Conservation (phyloP, 2,113 vertebrate genomes). For the Grammomys surdaster region DNA sequence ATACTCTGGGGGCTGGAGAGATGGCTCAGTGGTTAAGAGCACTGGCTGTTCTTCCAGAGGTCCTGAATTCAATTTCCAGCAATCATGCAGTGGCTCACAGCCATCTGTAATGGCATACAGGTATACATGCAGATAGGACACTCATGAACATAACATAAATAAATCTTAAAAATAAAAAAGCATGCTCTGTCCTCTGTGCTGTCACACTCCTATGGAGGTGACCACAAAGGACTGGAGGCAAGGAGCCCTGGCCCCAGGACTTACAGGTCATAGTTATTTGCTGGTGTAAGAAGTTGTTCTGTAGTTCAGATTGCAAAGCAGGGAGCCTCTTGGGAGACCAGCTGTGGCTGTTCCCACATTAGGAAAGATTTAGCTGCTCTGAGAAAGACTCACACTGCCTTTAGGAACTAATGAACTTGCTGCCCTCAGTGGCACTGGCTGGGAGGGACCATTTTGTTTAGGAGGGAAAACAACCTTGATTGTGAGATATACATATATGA, state of each 20-base stretch:
- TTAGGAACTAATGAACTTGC: background rate
- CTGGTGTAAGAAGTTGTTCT: background rate
- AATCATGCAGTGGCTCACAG: no score
- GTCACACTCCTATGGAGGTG: background rate
- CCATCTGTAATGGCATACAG: no score
- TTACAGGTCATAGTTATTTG: background rate
- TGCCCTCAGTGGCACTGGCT: background rate
- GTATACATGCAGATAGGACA: no score
- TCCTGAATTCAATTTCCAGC: no score
- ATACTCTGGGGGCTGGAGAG: background rate
- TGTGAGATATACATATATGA: background rate
- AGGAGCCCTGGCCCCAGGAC: no score
- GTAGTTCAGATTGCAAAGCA: background rate
- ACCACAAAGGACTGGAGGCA: no score
- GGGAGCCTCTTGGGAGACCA: background rate
- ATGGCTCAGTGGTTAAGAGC: no score
- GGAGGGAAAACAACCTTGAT: background rate
- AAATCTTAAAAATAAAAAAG: background rate
- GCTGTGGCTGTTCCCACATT: background rate
- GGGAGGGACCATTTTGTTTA: background rate
- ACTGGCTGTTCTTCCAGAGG: no score
- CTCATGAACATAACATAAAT: background rate
- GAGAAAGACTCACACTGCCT: background rate
- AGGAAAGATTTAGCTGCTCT: background rate
- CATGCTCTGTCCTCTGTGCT: background rate